phyloP scores from a whole-genome alignment of 2,797 vertebrate species.

The Mormyrus proboscirostris region DNA sequence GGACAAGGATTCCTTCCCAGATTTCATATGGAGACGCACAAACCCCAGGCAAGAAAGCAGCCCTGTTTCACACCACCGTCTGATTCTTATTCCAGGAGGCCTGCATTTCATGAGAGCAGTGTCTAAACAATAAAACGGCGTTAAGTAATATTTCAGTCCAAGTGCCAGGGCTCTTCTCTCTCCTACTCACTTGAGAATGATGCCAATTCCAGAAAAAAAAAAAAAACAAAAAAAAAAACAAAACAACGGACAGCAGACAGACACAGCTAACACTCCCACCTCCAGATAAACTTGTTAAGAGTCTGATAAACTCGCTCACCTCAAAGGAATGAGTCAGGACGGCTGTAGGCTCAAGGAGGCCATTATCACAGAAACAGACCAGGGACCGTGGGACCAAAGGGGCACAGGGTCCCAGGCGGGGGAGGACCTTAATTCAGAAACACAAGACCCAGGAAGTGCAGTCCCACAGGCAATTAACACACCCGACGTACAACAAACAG shows the following conservation, averaged over 20 bases:
- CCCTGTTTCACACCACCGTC: not conserved
- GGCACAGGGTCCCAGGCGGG: not conserved
- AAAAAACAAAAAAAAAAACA: not conserved
- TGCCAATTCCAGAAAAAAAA: not conserved
- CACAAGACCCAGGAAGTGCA: conserved; percentile 25
- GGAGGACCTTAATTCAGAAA: not conserved
- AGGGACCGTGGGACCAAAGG: not conserved
- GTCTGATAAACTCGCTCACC: not conserved
- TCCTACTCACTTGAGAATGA: not conserved
- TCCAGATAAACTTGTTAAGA: not conserved
- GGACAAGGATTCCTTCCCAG: not conserved
- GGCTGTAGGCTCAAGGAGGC: not conserved
- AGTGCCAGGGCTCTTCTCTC: not conserved
- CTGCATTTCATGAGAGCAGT: not conserved
- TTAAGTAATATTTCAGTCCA: conserved; percentile 1
- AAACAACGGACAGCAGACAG: not conserved
- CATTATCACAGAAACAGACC: not conserved
- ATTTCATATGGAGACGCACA: not conserved
- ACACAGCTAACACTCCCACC: not conserved
- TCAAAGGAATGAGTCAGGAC: not conserved
- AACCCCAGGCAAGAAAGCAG: not conserved
- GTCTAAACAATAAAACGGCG: not conserved
- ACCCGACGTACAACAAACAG: not conserved
- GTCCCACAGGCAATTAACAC: conserved; percentile 8
- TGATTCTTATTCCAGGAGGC: not conserved